Evolutionary conservation across 2,888 invertebrate species (phyloP), one percentile per base, ranked within the genome.

Genomic region (Agrenia bidenticulata): DNA sequence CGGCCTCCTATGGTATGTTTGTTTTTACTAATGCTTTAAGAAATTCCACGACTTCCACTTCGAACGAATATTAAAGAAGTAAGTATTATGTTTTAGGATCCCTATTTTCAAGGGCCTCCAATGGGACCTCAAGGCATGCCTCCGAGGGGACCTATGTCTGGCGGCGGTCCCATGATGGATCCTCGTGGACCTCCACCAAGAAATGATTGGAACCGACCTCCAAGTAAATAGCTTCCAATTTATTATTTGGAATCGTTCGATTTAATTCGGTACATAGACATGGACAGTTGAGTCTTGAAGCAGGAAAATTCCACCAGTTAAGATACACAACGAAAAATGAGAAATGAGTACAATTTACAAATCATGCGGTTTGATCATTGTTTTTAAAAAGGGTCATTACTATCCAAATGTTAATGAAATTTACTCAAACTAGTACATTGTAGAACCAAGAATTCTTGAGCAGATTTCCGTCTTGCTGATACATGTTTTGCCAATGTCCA

Each of bases 161-260:
- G n/a, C 32, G 64, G 68, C 9, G 70, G 64, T 9, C 67, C 64
- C n/a, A 67, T 70, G 67, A 75, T 75, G 73, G 76, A 77, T 70
- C 73, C 77, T 5, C 69, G 83, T 63, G 84, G 84, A 13, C 82
- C 84, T 21, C 87, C 87, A 15, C 83, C 84, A 5, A 55, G 88
- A 32, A 87, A 87, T 1, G 89, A 89, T 77, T 89, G 89, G 89
- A 88, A 85, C 78, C 81, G 89, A 70, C 88, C 89, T 57, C 88
- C 88, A 67, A 83, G 83, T 82, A 77, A 45, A 7, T 23, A 15
- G 21, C 37, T 9, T 45, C n/a, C 21, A 2, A 39, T 27, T 26
- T 27, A 2, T n/a, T n/a, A n/a, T n/a, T n/a, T n/a, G n/a, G 37
- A 26, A 9, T 49, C 23, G n/a, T 2, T 19, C 53, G 5, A 32